Conservation (phyloP, 2,888 invertebrate species). For the Himalopsyche anomala region DNA sequence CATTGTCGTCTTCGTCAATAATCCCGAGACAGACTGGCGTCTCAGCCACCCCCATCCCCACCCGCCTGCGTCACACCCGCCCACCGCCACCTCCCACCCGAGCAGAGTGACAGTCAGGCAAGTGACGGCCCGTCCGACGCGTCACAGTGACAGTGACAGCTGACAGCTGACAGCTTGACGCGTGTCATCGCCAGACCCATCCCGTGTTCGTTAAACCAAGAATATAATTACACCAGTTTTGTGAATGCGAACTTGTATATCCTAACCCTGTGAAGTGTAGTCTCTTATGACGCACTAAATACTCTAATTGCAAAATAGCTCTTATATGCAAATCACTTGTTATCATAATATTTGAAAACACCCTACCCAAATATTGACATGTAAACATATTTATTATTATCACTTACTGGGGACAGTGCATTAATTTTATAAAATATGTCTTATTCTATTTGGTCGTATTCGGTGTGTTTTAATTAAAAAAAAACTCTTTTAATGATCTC, state of each 20-base stretch:
- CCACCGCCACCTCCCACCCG: slow-evolving; percentile 28
- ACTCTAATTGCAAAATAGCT: too few relatives aligned
- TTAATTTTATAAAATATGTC: too few relatives aligned
- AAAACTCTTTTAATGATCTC: too few relatives aligned
- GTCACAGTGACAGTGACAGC: slow-evolving; percentile 58
- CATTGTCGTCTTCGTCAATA: slow-evolving; percentile 44
- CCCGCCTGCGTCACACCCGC: background rate
- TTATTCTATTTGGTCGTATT: too few relatives aligned
- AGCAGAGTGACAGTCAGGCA: slow-evolving; percentile 41
- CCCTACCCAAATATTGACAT: too few relatives aligned
- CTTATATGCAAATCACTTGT: too few relatives aligned
- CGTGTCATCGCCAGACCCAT: slow-evolving; percentile 63
- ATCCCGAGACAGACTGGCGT: slow-evolving; percentile 45
- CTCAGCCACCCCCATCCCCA: background rate
- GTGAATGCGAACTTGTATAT: slow-evolving; percentile 35
- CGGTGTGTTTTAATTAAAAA: too few relatives aligned
- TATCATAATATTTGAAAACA: too few relatives aligned
- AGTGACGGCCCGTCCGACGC: slow-evolving; percentile 60
- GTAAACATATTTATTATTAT: too few relatives aligned
- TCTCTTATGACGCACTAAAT: background rate
- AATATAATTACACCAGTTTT: slow-evolving; percentile 57
- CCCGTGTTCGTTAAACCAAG: slow-evolving; percentile 60
- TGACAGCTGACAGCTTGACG: slow-evolving; percentile 56
- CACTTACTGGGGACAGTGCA: too few relatives aligned
- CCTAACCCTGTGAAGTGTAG: slow-evolving; percentile 3